A percentile compares a stretch with the other conserved stretches of the same genome.
Evolutionary conservation across 1,140 invertebrate genomes (phyloP).

Genomic region (Globodera ellingtonae): DNA sequence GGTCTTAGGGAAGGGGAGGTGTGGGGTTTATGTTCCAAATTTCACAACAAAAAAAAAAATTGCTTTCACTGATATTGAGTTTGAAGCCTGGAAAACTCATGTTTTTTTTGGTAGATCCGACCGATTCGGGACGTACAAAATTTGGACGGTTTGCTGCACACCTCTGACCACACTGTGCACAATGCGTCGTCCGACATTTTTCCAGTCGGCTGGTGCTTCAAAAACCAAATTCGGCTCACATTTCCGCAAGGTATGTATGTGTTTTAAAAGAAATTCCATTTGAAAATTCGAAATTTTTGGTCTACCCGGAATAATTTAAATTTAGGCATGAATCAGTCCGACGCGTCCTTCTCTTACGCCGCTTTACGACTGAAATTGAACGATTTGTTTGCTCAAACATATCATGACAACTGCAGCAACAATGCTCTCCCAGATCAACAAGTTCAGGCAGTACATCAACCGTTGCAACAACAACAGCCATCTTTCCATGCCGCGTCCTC

Average conservation of each 20-base stretch:
- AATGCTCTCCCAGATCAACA: background rate
- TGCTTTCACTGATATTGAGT: no score
- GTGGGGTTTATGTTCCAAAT: no score
- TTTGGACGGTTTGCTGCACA: background rate
- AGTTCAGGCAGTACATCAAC: background rate
- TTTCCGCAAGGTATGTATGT: background rate
- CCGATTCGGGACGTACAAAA: background rate
- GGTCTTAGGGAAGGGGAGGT: no score
- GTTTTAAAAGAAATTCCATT: background rate
- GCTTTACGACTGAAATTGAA: background rate
- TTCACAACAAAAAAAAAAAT: no score
- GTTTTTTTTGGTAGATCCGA: background rate
- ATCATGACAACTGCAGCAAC: background rate
- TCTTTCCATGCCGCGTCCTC: background rate
- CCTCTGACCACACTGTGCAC: background rate
- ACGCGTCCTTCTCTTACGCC: background rate
- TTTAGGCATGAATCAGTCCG: slow-evolving; percentile 1
- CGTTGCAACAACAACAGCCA: background rate
- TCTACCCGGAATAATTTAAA: background rate
- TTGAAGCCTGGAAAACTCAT: no score
- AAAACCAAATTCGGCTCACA: slow-evolving; percentile 13
- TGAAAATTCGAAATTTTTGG: background rate
- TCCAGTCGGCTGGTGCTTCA: slow-evolving; percentile 8
- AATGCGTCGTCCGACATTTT: background rate
- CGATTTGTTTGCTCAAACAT: background rate